Evolutionary conservation across 2,888 invertebrate species (phyloP).

Genomic region (Lasioglossum marginatum): DNA sequence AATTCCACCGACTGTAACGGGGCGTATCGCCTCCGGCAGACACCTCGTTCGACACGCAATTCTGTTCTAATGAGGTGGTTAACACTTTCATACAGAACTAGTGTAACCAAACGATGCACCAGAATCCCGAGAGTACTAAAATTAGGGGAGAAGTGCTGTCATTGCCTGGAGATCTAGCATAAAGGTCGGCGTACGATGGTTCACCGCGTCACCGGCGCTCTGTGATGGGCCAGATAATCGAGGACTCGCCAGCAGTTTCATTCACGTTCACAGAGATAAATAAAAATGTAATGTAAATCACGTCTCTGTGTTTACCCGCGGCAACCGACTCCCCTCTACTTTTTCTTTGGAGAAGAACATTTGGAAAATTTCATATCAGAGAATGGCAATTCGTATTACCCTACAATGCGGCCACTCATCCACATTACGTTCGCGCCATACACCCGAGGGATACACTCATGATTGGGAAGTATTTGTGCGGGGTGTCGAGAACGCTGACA

Average conservation of each 20-base stretch:
- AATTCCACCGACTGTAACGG: constrained; percentile 33
- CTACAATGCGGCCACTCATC: constrained; percentile 98
- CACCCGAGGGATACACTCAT: constrained; percentile 97
- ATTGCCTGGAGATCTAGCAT: constrained; percentile 55
- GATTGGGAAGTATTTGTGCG: constrained; percentile 98
- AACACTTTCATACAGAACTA: constrained; percentile 73
- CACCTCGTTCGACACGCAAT: constrained; percentile 29
- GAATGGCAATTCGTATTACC: constrained; percentile 91
- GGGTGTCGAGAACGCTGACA: constrained; percentile 94
- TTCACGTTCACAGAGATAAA: constrained; percentile 49
- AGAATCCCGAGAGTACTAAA: constrained; percentile 57
- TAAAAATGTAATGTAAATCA: constrained; percentile 64
- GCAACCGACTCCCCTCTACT: constrained; percentile 40
- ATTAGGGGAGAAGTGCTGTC: constrained; percentile 61
- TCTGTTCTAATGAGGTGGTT: constrained; percentile 49
- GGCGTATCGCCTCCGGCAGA: constrained; percentile 33
- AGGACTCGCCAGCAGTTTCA: constrained; percentile 31
- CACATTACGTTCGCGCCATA: constrained; percentile 91
- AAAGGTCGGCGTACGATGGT: constrained; percentile 53
- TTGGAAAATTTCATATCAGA: constrained; percentile 70
- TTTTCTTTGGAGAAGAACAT: constrained; percentile 55
- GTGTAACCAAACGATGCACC: constrained; percentile 62
- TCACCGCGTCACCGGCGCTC: constrained; percentile 30
- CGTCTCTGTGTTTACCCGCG: constrained; percentile 32
- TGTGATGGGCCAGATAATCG: constrained; percentile 37